Percentiles rank a stretch among this genome's conserved stretches.
Conservation (phyloP, 2,113 vertebrate genomes). For the Phyllostomus hastatus region DNA sequence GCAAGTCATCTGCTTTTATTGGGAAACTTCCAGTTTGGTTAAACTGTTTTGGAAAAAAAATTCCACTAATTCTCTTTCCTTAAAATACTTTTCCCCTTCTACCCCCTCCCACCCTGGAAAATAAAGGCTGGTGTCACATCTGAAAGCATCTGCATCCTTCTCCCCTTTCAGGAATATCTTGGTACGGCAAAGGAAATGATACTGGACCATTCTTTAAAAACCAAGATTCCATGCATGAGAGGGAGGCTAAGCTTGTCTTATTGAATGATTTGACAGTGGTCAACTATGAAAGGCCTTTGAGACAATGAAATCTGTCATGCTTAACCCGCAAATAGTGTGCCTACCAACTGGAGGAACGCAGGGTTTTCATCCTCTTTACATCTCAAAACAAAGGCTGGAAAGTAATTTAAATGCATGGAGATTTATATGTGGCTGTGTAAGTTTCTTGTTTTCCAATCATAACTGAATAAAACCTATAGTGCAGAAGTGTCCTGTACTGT, state of each 20-base stretch:
- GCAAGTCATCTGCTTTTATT: neutral
- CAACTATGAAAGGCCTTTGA: neutral
- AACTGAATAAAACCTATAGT: neutral
- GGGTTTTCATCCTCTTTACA: constrained; percentile 16
- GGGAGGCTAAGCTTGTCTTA: neutral
- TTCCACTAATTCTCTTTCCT: neutral
- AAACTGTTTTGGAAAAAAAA: neutral
- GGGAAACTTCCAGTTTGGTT: neutral
- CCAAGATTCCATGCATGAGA: neutral
- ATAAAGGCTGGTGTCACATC: neutral
- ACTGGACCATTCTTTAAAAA: neutral
- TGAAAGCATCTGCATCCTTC: neutral
- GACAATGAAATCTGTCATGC: neutral
- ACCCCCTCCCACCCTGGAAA: neutral
- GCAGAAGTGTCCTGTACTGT: neutral
- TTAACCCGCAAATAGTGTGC: neutral
- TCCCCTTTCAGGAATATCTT: neutral
- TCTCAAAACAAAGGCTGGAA: neutral
- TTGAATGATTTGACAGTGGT: neutral
- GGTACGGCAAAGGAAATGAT: neutral
- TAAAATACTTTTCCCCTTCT: neutral
- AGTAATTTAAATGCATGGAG: constrained; percentile 4
- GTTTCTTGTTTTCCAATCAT: neutral
- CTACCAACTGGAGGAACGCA: neutral
- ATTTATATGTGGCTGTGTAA: neutral